Base-by-base conservation (phyloP, 2,888 invertebrate genomes). In the Andrena bucephala region DNA sequence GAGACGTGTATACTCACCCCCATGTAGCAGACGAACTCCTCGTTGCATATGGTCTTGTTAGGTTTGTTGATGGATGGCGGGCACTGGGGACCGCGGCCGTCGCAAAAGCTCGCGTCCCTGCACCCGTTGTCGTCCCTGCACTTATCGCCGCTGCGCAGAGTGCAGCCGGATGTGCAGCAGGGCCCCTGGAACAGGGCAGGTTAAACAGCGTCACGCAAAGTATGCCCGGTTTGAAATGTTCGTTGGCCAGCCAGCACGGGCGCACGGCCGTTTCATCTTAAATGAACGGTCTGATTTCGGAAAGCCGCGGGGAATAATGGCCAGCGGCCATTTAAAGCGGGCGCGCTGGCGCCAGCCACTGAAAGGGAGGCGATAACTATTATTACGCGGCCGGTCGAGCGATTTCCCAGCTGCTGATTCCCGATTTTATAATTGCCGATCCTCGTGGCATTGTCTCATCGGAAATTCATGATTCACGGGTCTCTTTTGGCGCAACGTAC, bases 21-120 rank as follows among this genome's bases (percentile, higher is more conserved):
- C 97, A 97, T 97, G 92, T 97, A 98, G 94, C 99, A 99, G 77
- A 99, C 98, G 91, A 99, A 99, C 93, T 98, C 98, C 93, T 98
- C 97, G 93, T 99, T 99, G 94, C 99, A 99, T 81, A 98, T 97
- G 2, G 98, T 98, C 93, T 98, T 97, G 94, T 99, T 98, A 13
- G 97, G 96, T 94, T 98, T 98, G 94, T 98, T 97, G 33, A 96
- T 95, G 83, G 98, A 98, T 54, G 97, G 96, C 62, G 99, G 99
- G 94, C 99, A 99, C 91, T 96, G 96, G 13, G 99, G 97, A 85
- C 97, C 96, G 85, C 96, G 95, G 60, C 98, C 98, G 94, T 98
- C 97, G 94, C 99, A 99, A 94, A 96, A 98, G 90, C 98, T 97
- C 8, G 97, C 96, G 94, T 98, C 97, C 20, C 98, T 96, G 91